Percentiles rank a stretch among this genome's conserved stretches.
Evolutionary conservation across 2,888 invertebrate species (phyloP).

Genomic region (Tenodera sinensis): DNA sequence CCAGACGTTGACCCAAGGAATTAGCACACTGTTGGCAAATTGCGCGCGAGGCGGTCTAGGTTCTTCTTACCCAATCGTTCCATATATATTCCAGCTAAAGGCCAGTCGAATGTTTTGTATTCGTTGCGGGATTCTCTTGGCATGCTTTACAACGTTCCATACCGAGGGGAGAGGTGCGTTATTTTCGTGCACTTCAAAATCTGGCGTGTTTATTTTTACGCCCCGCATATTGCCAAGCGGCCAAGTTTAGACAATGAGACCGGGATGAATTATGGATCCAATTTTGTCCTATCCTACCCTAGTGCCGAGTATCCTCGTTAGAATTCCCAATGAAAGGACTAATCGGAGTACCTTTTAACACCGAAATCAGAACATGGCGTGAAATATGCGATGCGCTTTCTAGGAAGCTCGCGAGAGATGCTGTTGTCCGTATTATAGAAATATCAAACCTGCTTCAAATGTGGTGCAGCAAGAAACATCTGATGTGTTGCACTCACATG

Average conservation of each 20-base stretch:
- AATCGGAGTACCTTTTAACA: neutral
- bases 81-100: neutral
- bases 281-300: neutral
- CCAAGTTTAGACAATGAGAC: slow-evolving; percentile 29
- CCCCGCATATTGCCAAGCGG: slow-evolving; percentile 15
- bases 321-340: neutral
- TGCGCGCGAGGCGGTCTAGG: neutral
- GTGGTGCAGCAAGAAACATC: no score
- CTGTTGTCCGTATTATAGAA: no score
- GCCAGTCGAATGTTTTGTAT: neutral
- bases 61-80: neutral
- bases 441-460: no score
- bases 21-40: neutral
- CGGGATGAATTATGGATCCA: neutral
- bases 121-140: neutral
- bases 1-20: neutral
- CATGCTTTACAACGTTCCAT: neutral
- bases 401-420: neutral
- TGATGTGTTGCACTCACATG: no score
- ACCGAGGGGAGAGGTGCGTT: neutral
- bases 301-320: neutral
- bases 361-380: neutral
- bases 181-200: slow-evolving; percentile 4
- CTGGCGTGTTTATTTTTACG: slow-evolving; percentile 15
- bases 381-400: neutral